Conservation (phyloP, 2,113 vertebrate species). For the Anarhynchus alexandrinus region DNA sequence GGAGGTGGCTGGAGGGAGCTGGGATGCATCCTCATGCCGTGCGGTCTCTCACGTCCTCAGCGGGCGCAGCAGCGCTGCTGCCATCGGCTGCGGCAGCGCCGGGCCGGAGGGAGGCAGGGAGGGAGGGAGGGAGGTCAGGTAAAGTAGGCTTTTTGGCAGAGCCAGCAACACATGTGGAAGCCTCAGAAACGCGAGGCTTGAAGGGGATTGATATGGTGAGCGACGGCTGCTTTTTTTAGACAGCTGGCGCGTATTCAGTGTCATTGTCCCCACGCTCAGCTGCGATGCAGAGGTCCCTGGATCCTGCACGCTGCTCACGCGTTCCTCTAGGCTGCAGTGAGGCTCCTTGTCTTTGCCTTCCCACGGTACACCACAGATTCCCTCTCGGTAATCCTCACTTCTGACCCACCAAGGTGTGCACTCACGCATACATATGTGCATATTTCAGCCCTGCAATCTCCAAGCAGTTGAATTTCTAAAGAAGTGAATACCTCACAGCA, state of each 20-base stretch:
- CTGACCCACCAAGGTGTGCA: neutral
- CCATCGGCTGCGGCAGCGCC: neutral
- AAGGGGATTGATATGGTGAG: neutral
- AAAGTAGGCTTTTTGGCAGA: neutral
- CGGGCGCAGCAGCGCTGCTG: neutral
- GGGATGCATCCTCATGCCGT: slow-evolving; percentile 1
- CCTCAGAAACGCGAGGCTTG: neutral
- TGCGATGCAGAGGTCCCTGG: neutral
- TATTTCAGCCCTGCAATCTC: neutral
- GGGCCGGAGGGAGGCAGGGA: neutral
- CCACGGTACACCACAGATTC: neutral
- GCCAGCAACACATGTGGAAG: neutral
- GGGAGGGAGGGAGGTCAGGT: neutral
- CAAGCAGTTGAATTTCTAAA: neutral
- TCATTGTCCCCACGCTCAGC: neutral
- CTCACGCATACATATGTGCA: neutral
- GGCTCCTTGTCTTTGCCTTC: neutral
- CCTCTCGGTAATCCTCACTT: neutral
- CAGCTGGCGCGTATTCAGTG: neutral
- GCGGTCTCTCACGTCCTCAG: slow-evolving; percentile 37
- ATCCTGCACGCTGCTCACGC: rapidly evolving
- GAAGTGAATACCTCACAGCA: neutral
- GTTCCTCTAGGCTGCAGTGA: neutral
- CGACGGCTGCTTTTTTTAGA: neutral
- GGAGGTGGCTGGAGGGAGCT: neutral